phyloP scores from a whole-genome alignment of 1,140 invertebrate genomes.

The Drosophila leontia region DNA sequence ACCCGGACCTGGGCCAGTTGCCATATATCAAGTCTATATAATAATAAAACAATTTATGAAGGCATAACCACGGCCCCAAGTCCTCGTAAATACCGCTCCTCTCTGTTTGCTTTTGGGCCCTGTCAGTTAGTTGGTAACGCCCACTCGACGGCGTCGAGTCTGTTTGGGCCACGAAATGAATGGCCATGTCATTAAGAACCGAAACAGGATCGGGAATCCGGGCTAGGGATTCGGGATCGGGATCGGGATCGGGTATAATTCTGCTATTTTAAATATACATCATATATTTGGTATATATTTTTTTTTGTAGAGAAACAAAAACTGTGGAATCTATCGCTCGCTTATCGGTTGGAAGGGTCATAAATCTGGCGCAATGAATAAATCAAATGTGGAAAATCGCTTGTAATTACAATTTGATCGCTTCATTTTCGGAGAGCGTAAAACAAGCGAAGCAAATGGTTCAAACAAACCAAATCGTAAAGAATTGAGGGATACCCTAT shows the following conservation, averaged over 20 bases:
- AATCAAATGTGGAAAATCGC: slow-evolving; percentile 58
- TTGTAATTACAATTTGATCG: slow-evolving; percentile 69
- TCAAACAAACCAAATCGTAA: not conserved
- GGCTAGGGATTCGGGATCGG: not conserved
- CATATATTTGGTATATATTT: not conserved
- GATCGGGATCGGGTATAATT: not conserved
- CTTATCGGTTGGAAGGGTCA: slow-evolving; percentile 24
- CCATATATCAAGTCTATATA: slow-evolving; percentile 82
- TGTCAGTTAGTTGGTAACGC: slow-evolving; percentile 79
- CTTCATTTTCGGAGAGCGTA: slow-evolving; percentile 64
- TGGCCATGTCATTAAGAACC: slow-evolving; percentile 75
- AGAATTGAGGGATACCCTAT: slow-evolving; percentile 19
- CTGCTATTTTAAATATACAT: not conserved
- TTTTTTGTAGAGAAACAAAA: not conserved
- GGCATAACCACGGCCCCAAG: slow-evolving; percentile 69
- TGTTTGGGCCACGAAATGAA: slow-evolving; percentile 68
- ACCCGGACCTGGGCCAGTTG: slow-evolving; percentile 24
- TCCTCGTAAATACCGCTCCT: slow-evolving; percentile 31
- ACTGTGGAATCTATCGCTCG: slow-evolving; percentile 12
- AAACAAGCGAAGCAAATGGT: slow-evolving; percentile 47
- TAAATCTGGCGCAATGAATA: slow-evolving; percentile 56
- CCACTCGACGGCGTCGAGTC: slow-evolving; percentile 57
- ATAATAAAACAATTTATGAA: slow-evolving; percentile 84
- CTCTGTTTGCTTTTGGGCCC: slow-evolving; percentile 11
- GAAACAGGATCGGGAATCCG: not conserved